Evolutionary conservation across 2,113 vertebrate genomes (phyloP).

Genomic region (Halichoeres trimaculatus): DNA sequence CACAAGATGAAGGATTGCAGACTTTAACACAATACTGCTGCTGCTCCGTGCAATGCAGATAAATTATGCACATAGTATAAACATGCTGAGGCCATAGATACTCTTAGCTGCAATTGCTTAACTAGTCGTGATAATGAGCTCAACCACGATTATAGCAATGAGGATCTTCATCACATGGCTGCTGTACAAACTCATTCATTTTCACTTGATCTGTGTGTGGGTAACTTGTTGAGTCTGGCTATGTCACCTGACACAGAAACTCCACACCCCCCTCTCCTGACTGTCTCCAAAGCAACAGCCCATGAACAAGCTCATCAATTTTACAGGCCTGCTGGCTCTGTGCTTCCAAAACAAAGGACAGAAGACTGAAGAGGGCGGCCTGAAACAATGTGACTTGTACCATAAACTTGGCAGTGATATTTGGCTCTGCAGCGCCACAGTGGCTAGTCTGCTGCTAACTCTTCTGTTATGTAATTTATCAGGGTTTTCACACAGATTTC

Average conservation of each 20-base stretch:
- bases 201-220: slow-evolving; percentile 45
- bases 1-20: slow-evolving; percentile 13
- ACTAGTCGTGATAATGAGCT: slow-evolving; percentile 12
- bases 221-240: slow-evolving; percentile 45
- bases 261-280: slow-evolving; percentile 30
- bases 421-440: slow-evolving; percentile 11
- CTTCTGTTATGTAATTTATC: not conserved
- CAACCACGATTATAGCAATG: not conserved
- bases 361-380: slow-evolving; percentile 11
- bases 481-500: not conserved
- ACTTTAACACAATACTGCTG: slow-evolving; percentile 6
- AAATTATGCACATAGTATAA: slow-evolving; percentile 41
- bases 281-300: slow-evolving; percentile 66
- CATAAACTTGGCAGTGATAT: slow-evolving; percentile 27
- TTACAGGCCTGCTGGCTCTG: slow-evolving; percentile 65
- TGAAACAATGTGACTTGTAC: slow-evolving; percentile 22
- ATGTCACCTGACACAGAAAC: slow-evolving; percentile 72
- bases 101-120: slow-evolving; percentile 33
- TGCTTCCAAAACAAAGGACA: slow-evolving; percentile 72
- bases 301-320: slow-evolving; percentile 77
- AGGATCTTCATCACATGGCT: slow-evolving; percentile 13
- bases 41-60: slow-evolving; percentile 25
- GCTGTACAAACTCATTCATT: slow-evolving; percentile 9
- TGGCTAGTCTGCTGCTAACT: not conserved
- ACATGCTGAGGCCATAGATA: slow-evolving; percentile 26